Evolutionary conservation across 2,113 vertebrate genomes (phyloP).

Genomic region (Ceyx melanurus): DNA sequence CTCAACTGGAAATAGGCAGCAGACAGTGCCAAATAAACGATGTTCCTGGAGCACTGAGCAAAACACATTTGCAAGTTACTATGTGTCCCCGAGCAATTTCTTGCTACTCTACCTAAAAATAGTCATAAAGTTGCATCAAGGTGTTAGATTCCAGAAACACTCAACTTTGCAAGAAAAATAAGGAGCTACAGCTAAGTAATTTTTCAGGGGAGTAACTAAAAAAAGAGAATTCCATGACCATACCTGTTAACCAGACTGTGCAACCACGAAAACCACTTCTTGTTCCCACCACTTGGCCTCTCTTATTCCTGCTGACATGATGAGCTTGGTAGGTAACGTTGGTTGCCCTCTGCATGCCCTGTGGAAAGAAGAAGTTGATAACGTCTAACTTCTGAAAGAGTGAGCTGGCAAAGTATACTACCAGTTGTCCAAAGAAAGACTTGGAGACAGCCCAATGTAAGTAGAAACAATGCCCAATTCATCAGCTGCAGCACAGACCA

Average conservation of each 20-base stretch:
- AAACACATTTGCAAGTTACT: background rate
- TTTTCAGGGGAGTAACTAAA: background rate
- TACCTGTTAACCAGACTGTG: conserved; percentile 97
- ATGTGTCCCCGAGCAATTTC: background rate
- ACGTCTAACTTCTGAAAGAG: background rate
- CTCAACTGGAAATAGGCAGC: background rate
- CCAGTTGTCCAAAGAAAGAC: background rate
- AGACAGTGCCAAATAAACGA: background rate
- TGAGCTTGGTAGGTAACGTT: conserved; percentile 99
- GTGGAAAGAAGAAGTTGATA: background rate
- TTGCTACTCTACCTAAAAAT: background rate
- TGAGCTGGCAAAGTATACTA: background rate
- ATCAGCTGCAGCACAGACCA: background rate
- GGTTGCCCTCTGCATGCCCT: conserved; percentile 97
- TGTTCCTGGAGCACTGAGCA: background rate
- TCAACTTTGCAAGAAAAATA: background rate
- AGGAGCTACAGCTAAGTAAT: background rate
- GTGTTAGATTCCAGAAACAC: background rate
- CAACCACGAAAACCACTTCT: conserved; percentile 96
- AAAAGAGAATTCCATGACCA: background rate
- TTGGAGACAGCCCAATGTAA: background rate
- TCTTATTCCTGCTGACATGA: conserved; percentile 96
- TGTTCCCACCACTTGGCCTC: conserved; percentile 95
- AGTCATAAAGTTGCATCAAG: background rate
- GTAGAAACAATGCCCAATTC: background rate